Base-by-base conservation (phyloP, 1,140 invertebrate species). In the Acromyrmex echinatior region DNA sequence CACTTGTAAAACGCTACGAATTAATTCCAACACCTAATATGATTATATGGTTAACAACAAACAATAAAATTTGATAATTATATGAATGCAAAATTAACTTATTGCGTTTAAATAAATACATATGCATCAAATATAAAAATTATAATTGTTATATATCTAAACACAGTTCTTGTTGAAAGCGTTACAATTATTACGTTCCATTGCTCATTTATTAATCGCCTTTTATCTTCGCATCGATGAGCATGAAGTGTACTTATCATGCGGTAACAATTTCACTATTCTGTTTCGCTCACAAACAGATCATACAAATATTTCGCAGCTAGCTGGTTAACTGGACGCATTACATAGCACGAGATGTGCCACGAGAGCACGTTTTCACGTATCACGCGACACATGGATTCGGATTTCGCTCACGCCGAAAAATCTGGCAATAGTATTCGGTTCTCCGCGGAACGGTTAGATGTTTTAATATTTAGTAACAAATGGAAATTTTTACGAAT, bases 371-470 rank as follows among this genome's bases (percentile, higher is more conserved):
- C 81, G 28, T 86, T 90, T 70, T 39, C 84, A 81, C 68, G 51
- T 65, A 91, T 88, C 84, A 68, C 49, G 58, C 79, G 79, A 91
- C 79, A 82, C 51, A 51, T n/a, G 76, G 87, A 87, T 63, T 91
- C 87, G 7, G 45, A 87, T 91, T 91, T 91, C 89, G 45, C 53
- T 39, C 68, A 53, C 10, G 49, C 56, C 63, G 74, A 71, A 74
- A 78, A 80, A 73, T 56, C 74, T 74, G 70, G 39, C 80, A 60
- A 31, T 74, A 53, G 35, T 12, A 21, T 16, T 71, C 45, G 56
- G 21, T 84, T 39, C 31, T 18, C 58, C 66, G 28, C 71, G 62
- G 76, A 90, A 77, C 70, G 66, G 62, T 73, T 78, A 60, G 14
- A 73, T 71, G 49, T 31, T 58, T 82, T 62, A 25, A n/a, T 25